phyloP scores from a whole-genome alignment of 2,888 invertebrate genomes.

The Scaeva pyrastri region DNA sequence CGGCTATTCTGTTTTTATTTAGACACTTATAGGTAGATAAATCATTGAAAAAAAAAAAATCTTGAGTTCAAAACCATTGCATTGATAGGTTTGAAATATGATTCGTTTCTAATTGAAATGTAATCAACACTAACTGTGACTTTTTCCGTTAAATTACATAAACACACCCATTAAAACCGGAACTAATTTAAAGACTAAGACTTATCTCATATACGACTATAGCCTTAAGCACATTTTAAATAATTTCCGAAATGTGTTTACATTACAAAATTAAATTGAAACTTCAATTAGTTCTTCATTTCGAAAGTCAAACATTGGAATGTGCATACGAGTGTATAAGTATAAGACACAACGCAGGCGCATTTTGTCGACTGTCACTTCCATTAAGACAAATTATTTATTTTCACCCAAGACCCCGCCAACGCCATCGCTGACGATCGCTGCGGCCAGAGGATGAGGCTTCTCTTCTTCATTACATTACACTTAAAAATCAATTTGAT shows the following conservation, averaged over 20 bases:
- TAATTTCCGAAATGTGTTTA: slow-evolving; percentile 10
- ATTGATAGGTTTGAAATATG: no score
- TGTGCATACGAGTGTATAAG: neutral
- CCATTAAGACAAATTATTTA: slow-evolving; percentile 59
- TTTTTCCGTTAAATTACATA: slow-evolving; percentile 33
- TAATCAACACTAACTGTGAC: neutral
- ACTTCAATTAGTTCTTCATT: slow-evolving; percentile 59
- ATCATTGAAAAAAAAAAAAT: no score
- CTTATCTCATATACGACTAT: slow-evolving; percentile 23
- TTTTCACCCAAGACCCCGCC: slow-evolving; percentile 7
- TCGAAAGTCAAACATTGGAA: slow-evolving; percentile 26
- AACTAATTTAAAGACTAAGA: slow-evolving; percentile 38
- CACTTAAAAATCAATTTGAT: slow-evolving; percentile 71
- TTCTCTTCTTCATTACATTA: slow-evolving; percentile 57
- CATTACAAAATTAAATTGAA: slow-evolving; percentile 30
- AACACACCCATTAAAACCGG: slow-evolving; percentile 21
- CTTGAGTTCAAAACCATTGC: no score
- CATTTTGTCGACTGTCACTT: slow-evolving; percentile 24
- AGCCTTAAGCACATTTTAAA: slow-evolving; percentile 7
- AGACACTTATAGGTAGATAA: no score
- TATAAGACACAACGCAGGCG: slow-evolving; percentile 1
- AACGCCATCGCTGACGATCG: neutral
- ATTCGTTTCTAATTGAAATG: neutral
- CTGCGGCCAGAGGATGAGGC: neutral
- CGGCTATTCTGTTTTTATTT: no score